A percentile compares a stretch with the other conserved stretches of the same genome.
Conservation (phyloP, 2,888 invertebrate species). For the Drosophila mercatorum region DNA sequence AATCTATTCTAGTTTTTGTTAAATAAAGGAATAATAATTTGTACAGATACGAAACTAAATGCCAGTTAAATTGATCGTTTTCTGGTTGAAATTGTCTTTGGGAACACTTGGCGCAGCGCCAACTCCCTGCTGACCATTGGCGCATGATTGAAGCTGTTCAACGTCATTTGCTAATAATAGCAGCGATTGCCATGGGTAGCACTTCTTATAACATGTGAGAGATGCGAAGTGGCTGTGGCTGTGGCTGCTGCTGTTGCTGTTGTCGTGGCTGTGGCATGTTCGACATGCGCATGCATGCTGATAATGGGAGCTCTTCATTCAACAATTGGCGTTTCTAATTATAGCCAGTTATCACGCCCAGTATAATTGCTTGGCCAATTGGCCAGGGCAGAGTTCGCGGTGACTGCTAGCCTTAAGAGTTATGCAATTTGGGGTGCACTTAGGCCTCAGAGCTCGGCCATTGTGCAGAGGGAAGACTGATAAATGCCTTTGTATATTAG, state of each 20-base stretch:
- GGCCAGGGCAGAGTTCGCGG: conserved; percentile 15
- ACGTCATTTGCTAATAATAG: conserved; percentile 57
- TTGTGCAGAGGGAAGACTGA: conserved; percentile 18
- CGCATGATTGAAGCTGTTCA: conserved; percentile 58
- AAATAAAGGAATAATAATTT: too few relatives aligned
- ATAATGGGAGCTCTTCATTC: conserved; percentile 22
- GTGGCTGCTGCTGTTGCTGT: background rate
- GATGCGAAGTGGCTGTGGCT: background rate
- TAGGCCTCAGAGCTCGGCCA: background rate
- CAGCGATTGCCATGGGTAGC: conserved; percentile 20
- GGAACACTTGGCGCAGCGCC: conserved; percentile 18
- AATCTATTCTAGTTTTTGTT: too few relatives aligned
- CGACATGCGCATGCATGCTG: conserved; percentile 28
- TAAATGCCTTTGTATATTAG: conserved; percentile 60
- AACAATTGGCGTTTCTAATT: conserved; percentile 47
- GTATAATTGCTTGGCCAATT: conserved; percentile 47
- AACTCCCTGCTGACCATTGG: conserved; percentile 39
- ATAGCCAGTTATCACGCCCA: conserved; percentile 42
- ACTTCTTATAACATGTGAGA: conserved; percentile 31
- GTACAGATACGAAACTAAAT: background rate
- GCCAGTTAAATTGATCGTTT: background rate
- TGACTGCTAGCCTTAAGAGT: background rate
- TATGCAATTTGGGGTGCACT: background rate
- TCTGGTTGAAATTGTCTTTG: background rate
- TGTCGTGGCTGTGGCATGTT: conserved; percentile 1